phyloP scores from a whole-genome alignment of 2,113 vertebrate species.

The Urocitellus parryii region DNA sequence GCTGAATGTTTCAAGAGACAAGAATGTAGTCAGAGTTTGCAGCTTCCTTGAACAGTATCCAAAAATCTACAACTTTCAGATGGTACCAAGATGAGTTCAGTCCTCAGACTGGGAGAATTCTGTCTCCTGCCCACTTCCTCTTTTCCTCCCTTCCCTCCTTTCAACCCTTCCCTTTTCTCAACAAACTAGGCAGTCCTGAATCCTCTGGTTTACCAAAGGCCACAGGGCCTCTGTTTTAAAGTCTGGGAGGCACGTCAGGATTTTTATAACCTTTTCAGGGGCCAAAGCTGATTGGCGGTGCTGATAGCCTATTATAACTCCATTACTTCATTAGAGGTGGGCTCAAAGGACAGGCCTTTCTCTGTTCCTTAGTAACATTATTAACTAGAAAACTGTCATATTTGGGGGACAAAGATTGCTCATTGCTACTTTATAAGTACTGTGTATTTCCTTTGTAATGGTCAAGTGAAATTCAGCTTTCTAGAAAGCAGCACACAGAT shows the following conservation, averaged over 20 bases:
- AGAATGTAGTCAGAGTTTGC: not conserved
- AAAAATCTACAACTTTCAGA: not conserved
- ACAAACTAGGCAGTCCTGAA: not conserved
- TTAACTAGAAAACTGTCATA: not conserved
- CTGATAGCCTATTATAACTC: not conserved
- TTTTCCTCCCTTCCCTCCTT: not conserved
- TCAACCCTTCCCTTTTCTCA: not conserved
- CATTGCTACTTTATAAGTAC: not conserved
- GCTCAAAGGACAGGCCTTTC: not conserved
- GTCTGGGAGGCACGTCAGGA: not conserved
- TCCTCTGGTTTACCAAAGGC: not conserved
- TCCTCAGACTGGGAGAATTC: not conserved
- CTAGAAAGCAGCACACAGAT: not conserved
- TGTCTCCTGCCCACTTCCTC: fast-evolving
- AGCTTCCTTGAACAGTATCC: not conserved
- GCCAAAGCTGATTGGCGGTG: not conserved
- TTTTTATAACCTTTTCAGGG: not conserved
- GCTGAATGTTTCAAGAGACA: not conserved
- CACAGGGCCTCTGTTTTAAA: not conserved
- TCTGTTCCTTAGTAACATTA: conserved; percentile 9
- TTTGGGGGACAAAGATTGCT: not conserved
- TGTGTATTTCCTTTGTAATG: not conserved
- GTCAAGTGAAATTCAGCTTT: not conserved
- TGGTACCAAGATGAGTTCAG: not conserved
- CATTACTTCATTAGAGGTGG: not conserved